Evolutionary conservation across 2,797 vertebrate species (phyloP).

Genomic region (Discoglossus pictus): DNA sequence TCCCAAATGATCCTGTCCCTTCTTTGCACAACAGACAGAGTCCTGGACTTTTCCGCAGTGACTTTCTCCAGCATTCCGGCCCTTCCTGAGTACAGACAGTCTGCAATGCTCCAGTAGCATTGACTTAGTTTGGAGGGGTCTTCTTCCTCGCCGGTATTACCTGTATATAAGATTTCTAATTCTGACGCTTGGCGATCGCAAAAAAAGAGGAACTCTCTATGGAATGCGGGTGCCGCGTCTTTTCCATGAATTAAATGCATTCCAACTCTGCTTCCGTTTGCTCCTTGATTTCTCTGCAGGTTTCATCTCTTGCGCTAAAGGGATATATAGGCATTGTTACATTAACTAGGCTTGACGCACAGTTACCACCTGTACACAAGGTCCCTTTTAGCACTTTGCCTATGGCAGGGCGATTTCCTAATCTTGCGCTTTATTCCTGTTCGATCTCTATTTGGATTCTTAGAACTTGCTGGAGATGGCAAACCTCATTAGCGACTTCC

Average conservation of each 20-base stretch:
- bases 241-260: slow-evolving; percentile 32
- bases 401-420: no score
- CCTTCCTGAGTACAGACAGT: slow-evolving; percentile 3
- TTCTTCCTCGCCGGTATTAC: slow-evolving; percentile 18
- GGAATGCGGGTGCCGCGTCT: slow-evolving; percentile 38
- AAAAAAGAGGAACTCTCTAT: neutral
- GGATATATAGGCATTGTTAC: no score
- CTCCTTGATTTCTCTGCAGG: neutral
- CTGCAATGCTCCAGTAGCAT: neutral
- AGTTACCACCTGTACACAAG: no score
- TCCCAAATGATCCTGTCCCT: slow-evolving; percentile 47
- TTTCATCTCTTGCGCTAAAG: neutral
- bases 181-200: slow-evolving; percentile 14
- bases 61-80: slow-evolving; percentile 43
- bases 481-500: no score
- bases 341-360: no score
- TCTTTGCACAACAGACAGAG: slow-evolving; percentile 56
- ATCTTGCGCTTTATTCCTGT: no score
- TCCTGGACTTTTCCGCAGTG: slow-evolving; percentile 6
- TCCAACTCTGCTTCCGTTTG: slow-evolving; percentile 25
- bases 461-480: no score
- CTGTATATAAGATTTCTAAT: slow-evolving; percentile 64
- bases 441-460: no score
- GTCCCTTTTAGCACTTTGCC: no score
- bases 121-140: slow-evolving; percentile 7